Conservation (phyloP, 2,797 vertebrate species). For the Onychomys leucogaster region DNA sequence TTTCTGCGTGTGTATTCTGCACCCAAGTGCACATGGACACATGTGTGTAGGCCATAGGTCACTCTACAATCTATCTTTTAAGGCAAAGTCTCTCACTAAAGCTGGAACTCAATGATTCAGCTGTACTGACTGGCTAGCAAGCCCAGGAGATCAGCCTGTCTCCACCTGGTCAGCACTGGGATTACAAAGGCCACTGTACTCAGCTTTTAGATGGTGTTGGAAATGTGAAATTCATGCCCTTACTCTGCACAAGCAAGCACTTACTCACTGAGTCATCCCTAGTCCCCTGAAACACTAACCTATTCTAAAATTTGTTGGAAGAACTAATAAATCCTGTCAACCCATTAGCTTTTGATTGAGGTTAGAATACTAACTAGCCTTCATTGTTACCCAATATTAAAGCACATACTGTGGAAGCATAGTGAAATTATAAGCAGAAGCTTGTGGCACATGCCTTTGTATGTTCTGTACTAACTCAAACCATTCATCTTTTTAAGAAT, state of each 20-base stretch:
- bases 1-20: neutral
- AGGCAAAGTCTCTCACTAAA: neutral
- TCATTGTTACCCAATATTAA: neutral
- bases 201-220: neutral
- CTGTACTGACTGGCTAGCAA: neutral
- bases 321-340: constrained; percentile 30
- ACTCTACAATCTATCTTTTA: neutral
- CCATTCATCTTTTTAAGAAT: neutral
- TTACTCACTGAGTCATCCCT: neutral
- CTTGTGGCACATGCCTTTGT: neutral
- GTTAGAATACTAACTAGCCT: neutral
- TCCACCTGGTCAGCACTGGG: neutral
- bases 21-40: neutral
- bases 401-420: neutral
- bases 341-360: neutral
- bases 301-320: constrained; percentile 53
- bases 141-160: neutral
- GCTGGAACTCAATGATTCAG: neutral
- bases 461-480: neutral
- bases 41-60: neutral
- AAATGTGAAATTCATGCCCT: neutral
- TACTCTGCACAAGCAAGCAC: neutral
- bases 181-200: too few relatives aligned
- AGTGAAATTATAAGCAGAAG: constrained; percentile 10
- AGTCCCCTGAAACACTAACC: neutral